Evolutionary conservation across 2,113 vertebrate species (phyloP), one percentile per base, ranked within the genome.

Genomic region (Amazona guildingii): DNA sequence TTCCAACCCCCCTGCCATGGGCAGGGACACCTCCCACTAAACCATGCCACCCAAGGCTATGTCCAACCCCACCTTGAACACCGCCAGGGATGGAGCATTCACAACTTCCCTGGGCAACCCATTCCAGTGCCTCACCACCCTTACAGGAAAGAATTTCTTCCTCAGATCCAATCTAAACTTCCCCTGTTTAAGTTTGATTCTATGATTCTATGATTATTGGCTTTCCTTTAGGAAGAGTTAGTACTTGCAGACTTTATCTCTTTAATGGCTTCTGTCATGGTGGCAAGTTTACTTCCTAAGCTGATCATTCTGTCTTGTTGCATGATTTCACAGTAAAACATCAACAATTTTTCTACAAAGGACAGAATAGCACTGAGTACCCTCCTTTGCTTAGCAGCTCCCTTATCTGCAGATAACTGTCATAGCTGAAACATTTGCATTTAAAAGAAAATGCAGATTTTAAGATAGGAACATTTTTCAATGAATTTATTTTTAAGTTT

Each of bases 391-490:
- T 78, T 87, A 79, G 69, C 87, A 67, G 33, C 21, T 93, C 13
- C 69, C 73, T 92, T 92, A 92, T 96, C 92, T 96, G 37, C 48
- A 70, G 82, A 74, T 90, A 67, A 39, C 70, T 91, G 84, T 74
- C 66, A 63, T 41, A 84, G 64, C 46, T 48, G 46, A 79, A 91
- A 77, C 33, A 90, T 94, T 94, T 96, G 59, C 94, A 93, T 95
- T 93, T 94, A 68, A 95, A 97, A 94, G 51, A 83, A 88, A 86
- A 20, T 14, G 3, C 17, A 82, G 88, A 93, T 95, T 92, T 81
- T 86, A 80, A 88, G 79, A 84, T 62, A 84, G 21, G 17, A 93
- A 79, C 23, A 49, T 33, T 95, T 93, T 86, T 48, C 48, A 94
- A 39, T 84, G 10, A 75, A 61, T 82, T 93, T 90, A 77, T 93